phyloP scores from a whole-genome alignment of 2,888 invertebrate species.

The Sminthurides aquaticus region DNA sequence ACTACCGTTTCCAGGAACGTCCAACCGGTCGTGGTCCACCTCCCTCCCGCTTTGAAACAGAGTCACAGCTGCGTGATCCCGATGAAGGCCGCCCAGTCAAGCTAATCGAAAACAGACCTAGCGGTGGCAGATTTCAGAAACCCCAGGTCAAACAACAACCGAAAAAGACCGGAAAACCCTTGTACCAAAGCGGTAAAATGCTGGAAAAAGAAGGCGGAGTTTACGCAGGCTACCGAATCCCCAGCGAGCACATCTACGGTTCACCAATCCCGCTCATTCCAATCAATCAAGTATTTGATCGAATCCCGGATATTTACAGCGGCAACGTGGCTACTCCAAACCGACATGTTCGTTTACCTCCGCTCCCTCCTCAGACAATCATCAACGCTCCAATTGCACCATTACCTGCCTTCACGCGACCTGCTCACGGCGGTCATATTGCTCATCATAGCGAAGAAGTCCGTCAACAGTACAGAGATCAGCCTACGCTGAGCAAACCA shows the following conservation, averaged over 20 bases:
- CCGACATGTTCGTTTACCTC: background rate
- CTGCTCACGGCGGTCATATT: background rate
- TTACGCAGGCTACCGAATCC: conserved; percentile 39
- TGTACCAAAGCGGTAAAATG: conserved; percentile 40
- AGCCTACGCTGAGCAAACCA: background rate
- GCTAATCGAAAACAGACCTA: background rate
- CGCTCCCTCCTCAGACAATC: background rate
- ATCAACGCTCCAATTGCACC: conserved; percentile 5
- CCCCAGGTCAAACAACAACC: conserved; percentile 5
- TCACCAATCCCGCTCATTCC: conserved; percentile 35
- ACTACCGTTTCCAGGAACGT: background rate
- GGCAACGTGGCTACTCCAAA: conserved; percentile 19
- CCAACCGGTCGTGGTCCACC: conserved; percentile 5
- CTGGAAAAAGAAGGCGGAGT: conserved; percentile 41
- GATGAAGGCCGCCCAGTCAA: conserved; percentile 20
- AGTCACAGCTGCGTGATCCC: background rate
- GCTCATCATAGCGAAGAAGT: background rate
- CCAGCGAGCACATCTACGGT: conserved; percentile 34
- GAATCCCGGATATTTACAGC: conserved; percentile 28
- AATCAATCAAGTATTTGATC: conserved; percentile 34
- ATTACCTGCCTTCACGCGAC: background rate
- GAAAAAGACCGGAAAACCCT: conserved; percentile 37
- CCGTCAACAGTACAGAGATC: background rate
- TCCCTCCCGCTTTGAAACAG: conserved; percentile 10
- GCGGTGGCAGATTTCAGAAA: background rate